Conservation (phyloP, 1,140 invertebrate genomes). For the Aphelenchoides fujianensis region DNA sequence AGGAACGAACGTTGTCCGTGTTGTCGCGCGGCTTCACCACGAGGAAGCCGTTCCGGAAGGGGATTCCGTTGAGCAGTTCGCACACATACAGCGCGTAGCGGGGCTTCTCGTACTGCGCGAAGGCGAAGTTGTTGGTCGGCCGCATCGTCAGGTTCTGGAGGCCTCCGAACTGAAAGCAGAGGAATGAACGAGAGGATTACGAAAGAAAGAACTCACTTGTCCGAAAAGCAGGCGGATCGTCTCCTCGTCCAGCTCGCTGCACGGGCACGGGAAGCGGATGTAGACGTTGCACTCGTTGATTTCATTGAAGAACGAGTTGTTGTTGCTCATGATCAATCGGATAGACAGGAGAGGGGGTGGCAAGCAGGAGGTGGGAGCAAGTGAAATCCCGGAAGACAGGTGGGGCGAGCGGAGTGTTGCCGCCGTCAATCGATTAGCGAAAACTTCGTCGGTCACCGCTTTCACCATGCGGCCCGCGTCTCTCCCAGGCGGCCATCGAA, state of each 20-base stretch:
- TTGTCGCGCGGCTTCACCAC: slow-evolving; percentile 9
- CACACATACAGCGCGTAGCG: slow-evolving; percentile 3
- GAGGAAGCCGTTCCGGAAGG: background rate
- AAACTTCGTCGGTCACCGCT: background rate
- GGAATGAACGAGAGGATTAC: background rate
- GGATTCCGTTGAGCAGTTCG: slow-evolving; percentile 1
- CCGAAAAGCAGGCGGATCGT: background rate
- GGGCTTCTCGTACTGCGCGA: slow-evolving; percentile 3
- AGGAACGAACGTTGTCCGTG: background rate
- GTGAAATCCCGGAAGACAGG: background rate
- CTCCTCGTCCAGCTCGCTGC: background rate
- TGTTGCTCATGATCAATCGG: background rate
- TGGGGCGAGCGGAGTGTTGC: background rate
- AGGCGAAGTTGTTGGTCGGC: background rate
- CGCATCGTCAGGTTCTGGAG: background rate
- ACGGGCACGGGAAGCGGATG: background rate
- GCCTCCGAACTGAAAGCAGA: slow-evolving; percentile 11
- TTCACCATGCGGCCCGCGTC: too few species aligned
- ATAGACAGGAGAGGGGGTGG: background rate
- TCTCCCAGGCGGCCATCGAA: too few species aligned
- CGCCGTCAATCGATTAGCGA: background rate
- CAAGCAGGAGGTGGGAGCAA: too few species aligned
- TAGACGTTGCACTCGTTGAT: background rate
- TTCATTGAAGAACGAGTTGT: background rate
- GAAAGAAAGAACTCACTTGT: slow-evolving; percentile 2